These are phyloP conservation scores for Cyclina sinensis DNA, from an alignment of 1,140 invertebrate genomes.

Conservation along the genomic window DNA sequence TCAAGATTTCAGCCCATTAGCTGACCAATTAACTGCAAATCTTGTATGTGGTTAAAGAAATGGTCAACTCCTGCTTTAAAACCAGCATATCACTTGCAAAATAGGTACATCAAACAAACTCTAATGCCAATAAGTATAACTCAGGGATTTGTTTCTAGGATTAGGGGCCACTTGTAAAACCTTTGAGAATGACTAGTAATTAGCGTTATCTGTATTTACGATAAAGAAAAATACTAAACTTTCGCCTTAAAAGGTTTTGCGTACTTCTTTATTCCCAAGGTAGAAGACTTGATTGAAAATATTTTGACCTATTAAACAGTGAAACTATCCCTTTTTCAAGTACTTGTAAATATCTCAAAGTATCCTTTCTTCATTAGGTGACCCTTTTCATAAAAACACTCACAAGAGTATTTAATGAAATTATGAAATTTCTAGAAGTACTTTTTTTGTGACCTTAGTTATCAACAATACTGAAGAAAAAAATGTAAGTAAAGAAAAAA, in stretches of 20 bases:
- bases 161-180: conserved; percentile 32
- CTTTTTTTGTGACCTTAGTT: too few species aligned
- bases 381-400: too few species aligned
- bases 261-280: conserved; percentile 1
- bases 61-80: neutral
- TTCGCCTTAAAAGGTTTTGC: neutral
- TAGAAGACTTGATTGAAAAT: neutral
- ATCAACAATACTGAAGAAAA: too few species aligned
- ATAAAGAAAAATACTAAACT: neutral
- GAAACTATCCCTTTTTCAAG: conserved; percentile 14
- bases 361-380: too few species aligned
- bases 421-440: too few species aligned
- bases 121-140: conserved; percentile 45
- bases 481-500: too few species aligned
- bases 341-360: neutral
- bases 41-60: neutral
- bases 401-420: too few species aligned
- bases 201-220: conserved; percentile 38
- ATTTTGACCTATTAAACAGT: conserved; percentile 11
- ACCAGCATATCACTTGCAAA: neutral
- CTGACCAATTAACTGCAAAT: neutral
- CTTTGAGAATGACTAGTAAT: conserved; percentile 48
- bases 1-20: conserved; percentile 44
- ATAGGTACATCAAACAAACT: conserved; percentile 51
- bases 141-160: conserved; percentile 61